A percentile compares a stretch with the other conserved stretches of the same genome.
phyloP scores from a whole-genome alignment of 2,888 invertebrate species.

The Drosophila subquinaria region DNA sequence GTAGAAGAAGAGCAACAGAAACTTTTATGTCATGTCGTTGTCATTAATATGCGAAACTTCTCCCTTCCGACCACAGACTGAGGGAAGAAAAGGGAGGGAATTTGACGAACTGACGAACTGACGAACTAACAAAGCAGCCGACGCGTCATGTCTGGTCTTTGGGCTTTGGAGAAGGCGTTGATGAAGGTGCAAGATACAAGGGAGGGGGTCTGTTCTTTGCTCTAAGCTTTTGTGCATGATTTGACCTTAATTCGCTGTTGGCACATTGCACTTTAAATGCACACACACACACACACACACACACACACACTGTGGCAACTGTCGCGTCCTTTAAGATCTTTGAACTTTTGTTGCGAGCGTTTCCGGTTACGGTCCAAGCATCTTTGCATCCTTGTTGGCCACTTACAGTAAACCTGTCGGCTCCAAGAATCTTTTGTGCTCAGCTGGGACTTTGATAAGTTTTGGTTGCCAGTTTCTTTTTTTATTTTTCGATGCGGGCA shows the following conservation, averaged over 20 bases:
- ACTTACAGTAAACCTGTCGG: slow-evolving; percentile 30
- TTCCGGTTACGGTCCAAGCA: slow-evolving; percentile 62
- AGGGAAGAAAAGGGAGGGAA: neutral
- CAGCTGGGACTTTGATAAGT: slow-evolving; percentile 12
- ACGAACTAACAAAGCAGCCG: slow-evolving; percentile 12
- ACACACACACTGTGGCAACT: slow-evolving; percentile 8
- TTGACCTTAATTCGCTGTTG: slow-evolving; percentile 77
- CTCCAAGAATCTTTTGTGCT: slow-evolving; percentile 53
- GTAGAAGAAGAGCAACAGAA: slow-evolving; percentile 28
- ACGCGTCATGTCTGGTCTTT: slow-evolving; percentile 26
- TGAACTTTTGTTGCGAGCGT: slow-evolving; percentile 60
- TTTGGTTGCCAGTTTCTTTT: slow-evolving; percentile 18
- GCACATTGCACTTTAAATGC: slow-evolving; percentile 74
- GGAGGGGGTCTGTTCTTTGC: slow-evolving; percentile 12
- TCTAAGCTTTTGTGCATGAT: slow-evolving; percentile 61
- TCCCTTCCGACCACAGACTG: slow-evolving; percentile 28
- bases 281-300: slow-evolving; percentile 27
- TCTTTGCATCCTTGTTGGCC: slow-evolving; percentile 36
- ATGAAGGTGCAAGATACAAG: neutral
- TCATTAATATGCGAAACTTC: slow-evolving; percentile 53
- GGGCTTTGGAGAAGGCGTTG: neutral
- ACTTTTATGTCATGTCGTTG: slow-evolving; percentile 50
- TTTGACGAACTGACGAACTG: slow-evolving; percentile 11
- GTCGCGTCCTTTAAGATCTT: slow-evolving; percentile 52
- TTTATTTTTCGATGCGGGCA: slow-evolving; percentile 29